phyloP scores from a whole-genome alignment of 64 coral and sea anemone species.

The Montipora efflorescens region DNA sequence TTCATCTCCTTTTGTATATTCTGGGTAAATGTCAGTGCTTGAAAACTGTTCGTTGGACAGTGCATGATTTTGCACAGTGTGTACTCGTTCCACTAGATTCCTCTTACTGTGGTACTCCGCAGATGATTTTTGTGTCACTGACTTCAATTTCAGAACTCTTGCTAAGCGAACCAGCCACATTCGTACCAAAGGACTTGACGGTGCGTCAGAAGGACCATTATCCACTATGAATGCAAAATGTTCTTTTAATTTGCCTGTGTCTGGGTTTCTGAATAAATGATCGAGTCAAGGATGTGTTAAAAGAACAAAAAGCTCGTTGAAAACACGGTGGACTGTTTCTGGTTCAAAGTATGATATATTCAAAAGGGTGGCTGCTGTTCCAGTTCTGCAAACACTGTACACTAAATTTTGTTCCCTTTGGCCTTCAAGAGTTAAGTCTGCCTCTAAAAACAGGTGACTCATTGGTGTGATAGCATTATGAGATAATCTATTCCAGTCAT shows the following conservation, averaged over 20 bases:
- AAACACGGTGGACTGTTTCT: slow-evolving; percentile 56
- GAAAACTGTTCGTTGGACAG: slow-evolving; percentile 43
- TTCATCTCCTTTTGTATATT: slow-evolving; percentile 18
- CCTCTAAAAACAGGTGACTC: slow-evolving; percentile 61
- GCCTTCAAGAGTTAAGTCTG: slow-evolving; percentile 21
- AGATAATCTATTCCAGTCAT: background rate
- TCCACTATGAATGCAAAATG: slow-evolving; percentile 75
- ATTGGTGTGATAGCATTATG: background rate
- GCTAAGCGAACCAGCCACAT: slow-evolving; percentile 62
- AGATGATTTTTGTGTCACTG: slow-evolving; percentile 7
- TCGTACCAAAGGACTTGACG: slow-evolving; percentile 36
- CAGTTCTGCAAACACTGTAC: slow-evolving; percentile 19
- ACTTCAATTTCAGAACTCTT: slow-evolving; percentile 25
- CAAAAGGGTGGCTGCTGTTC: slow-evolving; percentile 37
- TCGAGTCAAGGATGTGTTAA: slow-evolving; percentile 45
- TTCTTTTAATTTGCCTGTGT: slow-evolving; percentile 46
- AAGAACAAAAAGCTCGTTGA: slow-evolving; percentile 50
- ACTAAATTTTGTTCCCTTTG: background rate
- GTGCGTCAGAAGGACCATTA: slow-evolving; percentile 62
- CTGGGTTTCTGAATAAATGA: slow-evolving; percentile 52
- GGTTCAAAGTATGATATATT: slow-evolving; percentile 47
- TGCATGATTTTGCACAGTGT: slow-evolving; percentile 46
- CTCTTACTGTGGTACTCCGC: slow-evolving; percentile 30
- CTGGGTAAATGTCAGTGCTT: background rate
- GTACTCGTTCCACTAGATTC: slow-evolving; percentile 48